Base-by-base conservation (phyloP, 2,888 invertebrate genomes). In the Ctena decussata region DNA sequence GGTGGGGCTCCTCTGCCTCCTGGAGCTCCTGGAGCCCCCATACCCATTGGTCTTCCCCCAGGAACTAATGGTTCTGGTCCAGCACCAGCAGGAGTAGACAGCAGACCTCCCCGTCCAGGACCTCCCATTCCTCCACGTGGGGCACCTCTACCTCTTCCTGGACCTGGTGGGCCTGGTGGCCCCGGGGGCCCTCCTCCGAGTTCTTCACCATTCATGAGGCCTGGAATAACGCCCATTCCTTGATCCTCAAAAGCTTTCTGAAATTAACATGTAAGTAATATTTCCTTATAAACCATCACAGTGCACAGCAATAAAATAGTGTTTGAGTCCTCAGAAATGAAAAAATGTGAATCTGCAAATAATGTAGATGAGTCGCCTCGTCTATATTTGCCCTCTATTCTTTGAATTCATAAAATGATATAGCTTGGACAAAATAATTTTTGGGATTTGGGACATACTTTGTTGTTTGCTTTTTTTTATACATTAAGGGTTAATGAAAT, bases 51-150 rank as follows among this genome's bases (percentile, higher is more conserved):
- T 32, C 57, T 27, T 57, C 6, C 57, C 30, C 57, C 30, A 41
- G n/a, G n/a, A n/a, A 24, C 60, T n/a, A 65, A 11, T 32, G 65
- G 35, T 21, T 65, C 65, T 18, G 65, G 65, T 5, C 65, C 65
- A 2, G 35, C 65, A 21, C 65, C 65, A 30, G 76, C 76, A 44
- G 83, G 75, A 12, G 90, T 76, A 46, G 82, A 77, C 32, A 90
- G 82, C 27, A 89, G 76, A 6, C 87, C 91, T 41, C 90, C 91
- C 24, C 92, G 85, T n/a, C 91, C 92, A 27, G 79, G 65, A 2
- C 65, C 65, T 12, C 35, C 65, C 65, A 65, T 65, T 35, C 65
- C 65, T 11, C 65, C 86, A 18, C 82, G 77, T 15, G 89, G 90
- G 30, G 84, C 85, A 65, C 86, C 88, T 77, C 90, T 70, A 35